Evolutionary conservation across 2,888 invertebrate species (phyloP).

Genomic region (Diploptera punctata): DNA sequence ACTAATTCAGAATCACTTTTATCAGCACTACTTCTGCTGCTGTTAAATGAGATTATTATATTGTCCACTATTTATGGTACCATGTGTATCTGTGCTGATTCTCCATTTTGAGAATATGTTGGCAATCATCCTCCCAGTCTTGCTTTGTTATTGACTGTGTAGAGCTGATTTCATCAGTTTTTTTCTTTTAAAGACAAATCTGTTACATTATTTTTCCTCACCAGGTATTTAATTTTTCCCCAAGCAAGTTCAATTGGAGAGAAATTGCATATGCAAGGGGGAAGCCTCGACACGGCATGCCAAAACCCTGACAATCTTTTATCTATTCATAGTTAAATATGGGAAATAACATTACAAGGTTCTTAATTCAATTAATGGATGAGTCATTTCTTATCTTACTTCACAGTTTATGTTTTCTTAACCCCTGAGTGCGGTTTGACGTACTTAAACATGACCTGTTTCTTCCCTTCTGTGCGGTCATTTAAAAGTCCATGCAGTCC

Average conservation of each 20-base stretch:
- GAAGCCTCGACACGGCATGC: not conserved
- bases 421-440: too few species aligned
- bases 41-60: not conserved
- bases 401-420: too few species aligned
- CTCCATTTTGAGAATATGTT: not conserved
- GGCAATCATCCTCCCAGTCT: not conserved
- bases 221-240: not conserved
- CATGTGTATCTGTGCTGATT: not conserved
- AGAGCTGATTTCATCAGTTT: not conserved
- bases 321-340: too few species aligned
- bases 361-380: too few species aligned
- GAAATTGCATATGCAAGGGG: not conserved
- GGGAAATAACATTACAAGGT: too few species aligned
- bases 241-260: not conserved
- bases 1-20: not conserved
- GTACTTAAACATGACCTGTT: too few species aligned
- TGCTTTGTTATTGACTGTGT: not conserved
- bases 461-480: too few species aligned
- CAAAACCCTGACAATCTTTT: not conserved
- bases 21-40: not conserved
- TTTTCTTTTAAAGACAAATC: not conserved
- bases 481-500: too few species aligned
- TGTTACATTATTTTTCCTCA: not conserved
- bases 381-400: too few species aligned
- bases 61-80: too few species aligned